Base-by-base conservation (phyloP, 1,140 invertebrate species). In the Drosophila mojavensis region DNA sequence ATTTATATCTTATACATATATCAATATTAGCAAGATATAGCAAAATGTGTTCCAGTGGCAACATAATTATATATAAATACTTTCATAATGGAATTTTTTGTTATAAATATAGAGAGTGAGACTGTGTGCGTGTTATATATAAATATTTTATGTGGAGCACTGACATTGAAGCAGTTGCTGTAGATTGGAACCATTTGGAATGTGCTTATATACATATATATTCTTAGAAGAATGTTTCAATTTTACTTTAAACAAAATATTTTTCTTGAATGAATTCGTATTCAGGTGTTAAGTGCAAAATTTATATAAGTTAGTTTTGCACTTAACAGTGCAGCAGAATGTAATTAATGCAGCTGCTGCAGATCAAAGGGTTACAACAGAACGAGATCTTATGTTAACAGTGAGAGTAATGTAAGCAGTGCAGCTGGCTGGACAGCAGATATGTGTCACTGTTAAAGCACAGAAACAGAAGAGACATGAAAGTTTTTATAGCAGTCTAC, bases 151-250 rank as follows among this genome's bases (percentile, higher is more conserved):
- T 67, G 41, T 58, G 62, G 28, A 60, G 43, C 28, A 45, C 51
- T 81, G 78, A 81, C 79, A 81, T 81, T 81, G 79, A 81, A 73
- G 62, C 55, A 47, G 36, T 68, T 55, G 58, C 33, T 47, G 36
- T 41, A 36, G 61, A 24, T 51, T 72, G 75, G 67, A 65, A 68
- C 36, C 62, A 59, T 64, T 59, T 75, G 24, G 43, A 39, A 59
- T 41, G 17, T 69, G 53, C 28, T 60, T 45, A 43, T 7, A 68
- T 51, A n/a, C n/a, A 61, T 48, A 33, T 61, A 15, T 9, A 7
- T 33, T 33, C 33, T 33, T 7, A 33, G 33, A 33, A 33, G 33
- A 33, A 33, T 33, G 33, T 36, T 62, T 10, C 3, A 36, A 20
- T 36, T 51, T 13, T 39, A 15, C 1, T 47, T 60, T 47, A 60